phyloP scores from a whole-genome alignment of 1,140 invertebrate genomes.

The Delia radicum region DNA sequence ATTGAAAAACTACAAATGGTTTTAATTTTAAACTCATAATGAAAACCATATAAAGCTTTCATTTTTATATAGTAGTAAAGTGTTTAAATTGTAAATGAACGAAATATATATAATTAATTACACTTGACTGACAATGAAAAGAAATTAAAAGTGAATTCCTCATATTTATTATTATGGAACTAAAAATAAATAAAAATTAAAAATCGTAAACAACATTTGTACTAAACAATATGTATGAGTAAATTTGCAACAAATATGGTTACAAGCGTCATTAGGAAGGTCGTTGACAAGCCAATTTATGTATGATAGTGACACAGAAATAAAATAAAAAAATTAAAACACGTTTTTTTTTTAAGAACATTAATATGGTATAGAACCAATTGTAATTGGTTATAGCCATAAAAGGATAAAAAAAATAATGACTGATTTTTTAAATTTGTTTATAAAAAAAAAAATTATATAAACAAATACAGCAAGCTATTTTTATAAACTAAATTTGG shows the following conservation, averaged over 20 bases:
- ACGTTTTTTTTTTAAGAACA: slow-evolving; percentile 14
- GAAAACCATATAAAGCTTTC: slow-evolving; percentile 3
- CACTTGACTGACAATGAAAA: slow-evolving; percentile 28
- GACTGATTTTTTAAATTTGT: neutral
- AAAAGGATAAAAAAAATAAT: slow-evolving; percentile 11
- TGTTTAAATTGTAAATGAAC: neutral
- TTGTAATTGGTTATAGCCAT: neutral
- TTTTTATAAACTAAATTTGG: neutral
- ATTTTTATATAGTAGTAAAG: neutral
- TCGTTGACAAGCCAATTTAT: slow-evolving; percentile 9
- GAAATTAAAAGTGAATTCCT: slow-evolving; percentile 30
- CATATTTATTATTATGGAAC: slow-evolving; percentile 17
- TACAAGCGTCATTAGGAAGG: slow-evolving; percentile 21
- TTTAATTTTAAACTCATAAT: neutral
- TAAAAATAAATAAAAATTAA: neutral
- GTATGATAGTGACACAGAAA: neutral
- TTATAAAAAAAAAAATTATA: neutral
- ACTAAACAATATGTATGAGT: neutral
- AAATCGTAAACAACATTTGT: neutral
- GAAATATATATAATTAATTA: slow-evolving; percentile 8
- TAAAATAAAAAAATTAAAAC: neutral
- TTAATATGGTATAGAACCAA: neutral
- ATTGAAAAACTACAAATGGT: neutral
- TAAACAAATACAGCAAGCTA: neutral
- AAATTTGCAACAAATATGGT: slow-evolving; percentile 21